A percentile compares a stretch with the other conserved stretches of the same genome.
phyloP scores from a whole-genome alignment of 2,888 invertebrate genomes.

The Parascotia fuliginaria region DNA sequence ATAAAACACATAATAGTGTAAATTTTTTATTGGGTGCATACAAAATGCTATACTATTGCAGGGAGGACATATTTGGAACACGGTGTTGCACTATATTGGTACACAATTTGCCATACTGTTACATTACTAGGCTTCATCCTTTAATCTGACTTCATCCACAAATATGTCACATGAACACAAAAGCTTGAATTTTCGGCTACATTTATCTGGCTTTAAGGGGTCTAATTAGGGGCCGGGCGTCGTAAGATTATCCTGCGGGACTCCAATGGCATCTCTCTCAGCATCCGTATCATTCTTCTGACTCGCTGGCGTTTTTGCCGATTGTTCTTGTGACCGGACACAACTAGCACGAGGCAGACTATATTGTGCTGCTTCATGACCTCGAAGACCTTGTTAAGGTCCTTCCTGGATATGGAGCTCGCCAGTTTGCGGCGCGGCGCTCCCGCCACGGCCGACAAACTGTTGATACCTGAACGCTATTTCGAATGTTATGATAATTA shows the following conservation, averaged over 20 bases:
- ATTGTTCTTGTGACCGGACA: neutral
- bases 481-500: constrained; percentile 7
- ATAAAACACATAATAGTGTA: no score
- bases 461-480: neutral
- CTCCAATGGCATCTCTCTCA: neutral
- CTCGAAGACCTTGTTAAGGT: neutral
- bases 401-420: neutral
- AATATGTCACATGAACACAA: no score
- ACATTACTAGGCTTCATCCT: no score
- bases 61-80: no score
- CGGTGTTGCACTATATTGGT: no score
- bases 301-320: neutral
- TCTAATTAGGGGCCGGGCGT: neutral
- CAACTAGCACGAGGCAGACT: constrained; percentile 2
- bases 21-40: no score
- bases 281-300: constrained; percentile 1
- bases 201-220: no score
- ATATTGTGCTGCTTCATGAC: constrained; percentile 1
- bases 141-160: no score
- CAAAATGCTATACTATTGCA: no score
- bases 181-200: no score
- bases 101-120: no score
- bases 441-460: constrained; percentile 2
- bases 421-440: neutral
- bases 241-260: neutral